A percentile compares a stretch with the other conserved stretches of the same genome.
Conservation (phyloP, 2,113 vertebrate species). For the Callaeas wilsoni region DNA sequence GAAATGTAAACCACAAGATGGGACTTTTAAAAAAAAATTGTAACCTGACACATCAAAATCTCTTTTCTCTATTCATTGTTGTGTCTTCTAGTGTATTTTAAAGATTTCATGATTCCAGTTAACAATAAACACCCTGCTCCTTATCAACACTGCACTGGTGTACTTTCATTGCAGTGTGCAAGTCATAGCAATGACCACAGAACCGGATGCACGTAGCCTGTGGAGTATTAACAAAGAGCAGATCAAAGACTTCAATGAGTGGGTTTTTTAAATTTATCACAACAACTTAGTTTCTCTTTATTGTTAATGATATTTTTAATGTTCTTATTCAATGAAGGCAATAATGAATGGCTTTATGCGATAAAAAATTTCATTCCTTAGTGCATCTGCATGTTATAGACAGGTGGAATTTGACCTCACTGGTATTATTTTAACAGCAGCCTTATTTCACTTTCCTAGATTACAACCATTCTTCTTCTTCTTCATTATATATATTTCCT, state of each 20-base stretch:
- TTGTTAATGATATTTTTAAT: background rate
- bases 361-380: background rate
- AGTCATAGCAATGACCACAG: background rate
- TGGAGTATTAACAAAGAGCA: background rate
- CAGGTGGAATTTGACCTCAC: background rate
- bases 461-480: background rate
- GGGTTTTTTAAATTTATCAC: background rate
- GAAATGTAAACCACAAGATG: background rate
- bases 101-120: background rate
- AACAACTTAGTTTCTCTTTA: background rate
- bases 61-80: background rate
- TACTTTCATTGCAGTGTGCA: background rate
- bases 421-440: background rate
- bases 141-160: background rate
- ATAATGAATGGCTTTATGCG: background rate
- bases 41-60: background rate
- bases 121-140: background rate
- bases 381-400: background rate
- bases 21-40: background rate
- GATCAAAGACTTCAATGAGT: background rate
- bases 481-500: background rate
- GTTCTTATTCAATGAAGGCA: background rate
- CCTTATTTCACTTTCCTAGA: background rate
- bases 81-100: background rate
- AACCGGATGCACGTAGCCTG: accelerated